Percentiles rank a stretch among this genome's conserved stretches.
phyloP scores from a whole-genome alignment of 2,113 vertebrate species.

The Corythornis madagascariensis region DNA sequence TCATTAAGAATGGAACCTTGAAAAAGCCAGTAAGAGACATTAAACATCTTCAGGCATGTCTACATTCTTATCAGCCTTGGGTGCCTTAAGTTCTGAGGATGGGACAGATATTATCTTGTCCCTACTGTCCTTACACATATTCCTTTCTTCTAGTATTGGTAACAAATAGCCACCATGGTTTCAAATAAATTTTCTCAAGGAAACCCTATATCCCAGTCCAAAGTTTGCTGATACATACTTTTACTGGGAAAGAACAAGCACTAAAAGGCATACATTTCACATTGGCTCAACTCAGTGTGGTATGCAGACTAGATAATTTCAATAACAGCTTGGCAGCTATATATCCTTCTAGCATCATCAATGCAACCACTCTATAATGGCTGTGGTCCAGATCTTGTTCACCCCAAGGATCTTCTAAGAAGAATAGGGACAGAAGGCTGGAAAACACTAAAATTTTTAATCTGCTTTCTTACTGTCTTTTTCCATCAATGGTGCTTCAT shows the following conservation, averaged over 20 bases:
- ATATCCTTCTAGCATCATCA: background rate
- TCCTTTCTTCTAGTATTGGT: background rate
- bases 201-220: background rate
- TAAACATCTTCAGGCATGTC: background rate
- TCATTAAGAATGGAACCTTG: conserved; percentile 34
- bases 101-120: background rate
- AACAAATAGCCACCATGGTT: background rate
- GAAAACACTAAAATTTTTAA: background rate
- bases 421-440: background rate
- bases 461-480: background rate
- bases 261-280: background rate
- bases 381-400: background rate
- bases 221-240: background rate
- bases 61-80: background rate
- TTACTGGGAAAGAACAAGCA: background rate
- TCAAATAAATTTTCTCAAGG: background rate
- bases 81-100: background rate
- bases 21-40: conserved; percentile 8
- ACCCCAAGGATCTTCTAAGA: background rate
- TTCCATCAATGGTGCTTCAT: background rate
- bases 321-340: background rate
- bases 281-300: background rate
- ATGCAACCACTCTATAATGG: background rate
- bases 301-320: background rate
- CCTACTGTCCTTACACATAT: background rate